These are phyloP conservation scores for Polietes domitor DNA, from an alignment of 2,888 invertebrate genomes.

Conservation along the genomic window DNA sequence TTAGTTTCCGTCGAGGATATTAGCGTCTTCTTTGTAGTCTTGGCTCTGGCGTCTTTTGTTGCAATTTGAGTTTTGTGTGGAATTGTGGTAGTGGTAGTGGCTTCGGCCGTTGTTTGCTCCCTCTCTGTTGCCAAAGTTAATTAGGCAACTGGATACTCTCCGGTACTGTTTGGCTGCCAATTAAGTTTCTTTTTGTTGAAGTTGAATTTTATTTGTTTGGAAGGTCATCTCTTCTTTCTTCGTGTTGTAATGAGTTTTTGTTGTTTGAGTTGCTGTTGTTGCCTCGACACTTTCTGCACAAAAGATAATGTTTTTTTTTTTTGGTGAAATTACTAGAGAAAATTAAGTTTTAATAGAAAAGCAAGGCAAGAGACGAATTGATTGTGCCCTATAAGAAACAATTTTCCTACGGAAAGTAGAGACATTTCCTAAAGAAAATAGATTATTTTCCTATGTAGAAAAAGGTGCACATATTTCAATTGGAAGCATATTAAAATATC, in stretches of 20 bases:
- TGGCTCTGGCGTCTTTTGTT: neutral
- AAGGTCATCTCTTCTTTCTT: conserved; percentile 3
- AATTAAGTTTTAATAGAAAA: neutral
- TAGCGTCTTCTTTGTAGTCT: neutral
- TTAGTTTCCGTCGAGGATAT: neutral
- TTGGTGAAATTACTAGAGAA: neutral
- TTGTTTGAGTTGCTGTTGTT: neutral
- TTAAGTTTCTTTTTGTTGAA: conserved; percentile 20
- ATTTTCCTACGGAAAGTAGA: too few relatives aligned
- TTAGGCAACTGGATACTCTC: conserved; percentile 22
- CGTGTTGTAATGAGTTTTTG: neutral
- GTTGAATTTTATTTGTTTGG: neutral
- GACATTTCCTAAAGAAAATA: too few relatives aligned
- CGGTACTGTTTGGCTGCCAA: neutral
- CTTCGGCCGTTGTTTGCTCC: neutral
- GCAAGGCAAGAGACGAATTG: too few relatives aligned
- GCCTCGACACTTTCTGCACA: neutral
- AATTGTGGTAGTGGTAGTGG: too few relatives aligned
- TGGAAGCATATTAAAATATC: too few relatives aligned
- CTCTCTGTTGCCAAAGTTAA: neutral
- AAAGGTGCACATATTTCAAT: too few relatives aligned
- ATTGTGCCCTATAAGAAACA: too few relatives aligned
- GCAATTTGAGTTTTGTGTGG: too few relatives aligned
- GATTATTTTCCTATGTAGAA: too few relatives aligned
- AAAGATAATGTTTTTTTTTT: too few relatives aligned